Evolutionary conservation across 2,888 invertebrate genomes (phyloP).

Genomic region (Xanthia icteritia): DNA sequence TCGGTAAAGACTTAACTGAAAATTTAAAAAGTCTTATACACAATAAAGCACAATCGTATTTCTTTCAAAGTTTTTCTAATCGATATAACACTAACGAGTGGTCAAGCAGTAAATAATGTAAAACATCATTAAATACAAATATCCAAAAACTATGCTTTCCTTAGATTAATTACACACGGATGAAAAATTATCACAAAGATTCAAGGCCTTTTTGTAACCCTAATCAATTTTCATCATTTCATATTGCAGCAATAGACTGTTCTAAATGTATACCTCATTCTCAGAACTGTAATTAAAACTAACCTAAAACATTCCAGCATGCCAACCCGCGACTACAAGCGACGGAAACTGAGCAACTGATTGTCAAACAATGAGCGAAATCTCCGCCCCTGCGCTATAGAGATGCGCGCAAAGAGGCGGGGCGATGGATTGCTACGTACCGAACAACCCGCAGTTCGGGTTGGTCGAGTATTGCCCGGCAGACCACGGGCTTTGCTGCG

Average conservation of each 20-base stretch:
- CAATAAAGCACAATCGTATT: no score
- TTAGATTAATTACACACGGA: neutral
- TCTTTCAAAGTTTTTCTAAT: neutral
- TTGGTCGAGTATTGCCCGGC: slow-evolving; percentile 82
- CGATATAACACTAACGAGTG: neutral
- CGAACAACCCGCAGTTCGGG: slow-evolving; percentile 93
- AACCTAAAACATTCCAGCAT: slow-evolving; percentile 74
- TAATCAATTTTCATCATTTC: neutral
- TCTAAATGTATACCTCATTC: neutral
- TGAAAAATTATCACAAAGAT: neutral
- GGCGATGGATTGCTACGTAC: slow-evolving; percentile 92
- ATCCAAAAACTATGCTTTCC: no score
- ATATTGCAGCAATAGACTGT: neutral
- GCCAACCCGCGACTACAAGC: slow-evolving; percentile 80
- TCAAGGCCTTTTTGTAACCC: neutral
- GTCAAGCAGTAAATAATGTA: neutral
- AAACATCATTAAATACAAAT: neutral
- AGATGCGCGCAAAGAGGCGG: slow-evolving; percentile 83
- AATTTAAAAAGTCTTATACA: neutral
- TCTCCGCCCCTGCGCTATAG: slow-evolving; percentile 82
- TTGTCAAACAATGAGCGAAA: slow-evolving; percentile 58
- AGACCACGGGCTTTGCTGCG: slow-evolving; percentile 84
- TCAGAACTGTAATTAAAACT: slow-evolving; percentile 15
- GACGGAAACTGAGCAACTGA: slow-evolving; percentile 73
- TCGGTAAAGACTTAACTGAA: neutral